Evolutionary conservation across 2,797 vertebrate species (phyloP), one percentile per base, ranked within the genome.

Genomic region (Melopsittacus undulatus): DNA sequence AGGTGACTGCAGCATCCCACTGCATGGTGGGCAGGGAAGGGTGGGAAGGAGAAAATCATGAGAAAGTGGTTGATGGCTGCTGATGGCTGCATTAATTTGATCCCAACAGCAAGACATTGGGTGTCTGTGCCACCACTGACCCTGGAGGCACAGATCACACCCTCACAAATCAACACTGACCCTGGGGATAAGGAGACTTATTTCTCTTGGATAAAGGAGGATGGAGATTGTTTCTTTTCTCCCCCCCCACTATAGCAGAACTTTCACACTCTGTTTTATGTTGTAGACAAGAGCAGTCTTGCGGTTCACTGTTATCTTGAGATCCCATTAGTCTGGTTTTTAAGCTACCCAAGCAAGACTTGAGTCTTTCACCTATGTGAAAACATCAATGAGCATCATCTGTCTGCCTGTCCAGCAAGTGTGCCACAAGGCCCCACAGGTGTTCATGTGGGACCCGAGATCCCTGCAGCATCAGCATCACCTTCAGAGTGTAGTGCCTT

Each of bases 381-480:
- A 84, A 52, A 15, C 38, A 32, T 43, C 64, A 62, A 4, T 9
- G 9, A 78, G 10, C 38, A 70, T 19, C 21, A 0, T 11, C 20
- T 15, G 1, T 45, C 17, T 0, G 1, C 36, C n/a, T 52, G 23
- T 27, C 59, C 59, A 61, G 67, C 15, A 38, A 18, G n/a, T 1
- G 1, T 29, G 20, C 17, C 30, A 16, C 24, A 34, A 34, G 10
- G 52, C 17, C 12, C 19, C 30, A 32, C 4, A 21, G 34, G 30
- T 20, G 42, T n/a, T 49, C 9, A 1, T 7, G 16, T 1, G 0
- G 36, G 23, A 70, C 24, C 4, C 22, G 0, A 3, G 7, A 18
- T 8, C 23, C 20, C 32, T 5, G 1, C 36, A 42, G 20, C 22
- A 22, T 30, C 36, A 42, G 20, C 22, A 22, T 30, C 56, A 74